These are phyloP conservation scores for Paracentrotus lividus DNA, from an alignment of 53 echinoderm and acorn worm species.

Conservation along the genomic window DNA sequence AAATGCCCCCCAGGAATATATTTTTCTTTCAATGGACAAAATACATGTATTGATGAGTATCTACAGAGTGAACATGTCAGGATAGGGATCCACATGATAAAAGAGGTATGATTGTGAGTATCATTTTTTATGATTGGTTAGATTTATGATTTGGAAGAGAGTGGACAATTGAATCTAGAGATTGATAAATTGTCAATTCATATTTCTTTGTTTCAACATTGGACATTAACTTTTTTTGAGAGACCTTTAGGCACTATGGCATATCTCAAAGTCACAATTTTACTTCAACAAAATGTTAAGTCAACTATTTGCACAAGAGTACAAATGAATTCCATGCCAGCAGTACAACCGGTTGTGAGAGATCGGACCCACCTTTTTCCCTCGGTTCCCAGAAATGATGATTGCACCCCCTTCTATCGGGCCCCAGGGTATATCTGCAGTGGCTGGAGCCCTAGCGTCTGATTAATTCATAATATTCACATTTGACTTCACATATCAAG, in stretches of 20 bases:
- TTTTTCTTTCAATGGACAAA: too few relatives aligned
- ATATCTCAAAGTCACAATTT: neutral
- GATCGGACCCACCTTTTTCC: conserved; percentile 31
- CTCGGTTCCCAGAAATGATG: conserved; percentile 27
- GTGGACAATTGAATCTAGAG: neutral
- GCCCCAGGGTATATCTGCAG: conserved; percentile 56
- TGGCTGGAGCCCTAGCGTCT: conserved; percentile 62
- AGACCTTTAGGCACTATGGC: too few relatives aligned
- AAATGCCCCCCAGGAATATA: too few relatives aligned
- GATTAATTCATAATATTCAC: conserved; percentile 74
- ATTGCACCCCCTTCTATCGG: conserved; percentile 46
- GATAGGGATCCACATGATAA: too few relatives aligned
- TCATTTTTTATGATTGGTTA: too few relatives aligned
- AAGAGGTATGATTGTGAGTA: too few relatives aligned
- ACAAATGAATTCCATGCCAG: neutral
- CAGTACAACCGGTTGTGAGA: neutral
- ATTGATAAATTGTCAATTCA: neutral
- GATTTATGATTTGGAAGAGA: too few relatives aligned
- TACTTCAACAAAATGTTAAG: neutral
- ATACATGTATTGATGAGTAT: too few relatives aligned
- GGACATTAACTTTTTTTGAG: neutral
- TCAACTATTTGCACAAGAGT: neutral
- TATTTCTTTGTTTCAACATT: neutral
- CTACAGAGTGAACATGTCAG: too few relatives aligned
- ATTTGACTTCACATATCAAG: conserved; percentile 67